A percentile compares a stretch with the other conserved stretches of the same genome.
phyloP scores from a whole-genome alignment of 2,797 vertebrate species.

The Falco columbarius region DNA sequence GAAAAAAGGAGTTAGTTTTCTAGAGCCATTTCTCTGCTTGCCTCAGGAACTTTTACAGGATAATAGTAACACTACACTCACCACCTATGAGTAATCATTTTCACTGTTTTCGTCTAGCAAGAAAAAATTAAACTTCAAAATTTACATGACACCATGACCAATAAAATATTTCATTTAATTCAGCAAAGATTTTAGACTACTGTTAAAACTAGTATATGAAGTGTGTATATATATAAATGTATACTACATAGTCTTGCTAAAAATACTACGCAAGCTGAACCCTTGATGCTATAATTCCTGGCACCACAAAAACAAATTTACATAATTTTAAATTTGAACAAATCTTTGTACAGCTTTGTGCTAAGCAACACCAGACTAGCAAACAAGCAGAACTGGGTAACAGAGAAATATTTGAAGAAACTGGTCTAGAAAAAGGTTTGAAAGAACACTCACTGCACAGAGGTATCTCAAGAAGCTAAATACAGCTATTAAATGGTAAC shows the following conservation, averaged over 20 bases:
- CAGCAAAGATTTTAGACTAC: neutral
- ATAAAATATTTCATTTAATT: constrained; percentile 37
- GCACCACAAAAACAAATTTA: neutral
- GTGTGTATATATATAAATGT: neutral
- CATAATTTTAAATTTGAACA: neutral
- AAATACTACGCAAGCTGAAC: neutral
- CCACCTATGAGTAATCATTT: constrained; percentile 53
- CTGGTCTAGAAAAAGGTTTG: neutral
- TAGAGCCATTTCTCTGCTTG: neutral
- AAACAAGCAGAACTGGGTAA: neutral
- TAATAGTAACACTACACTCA: constrained; percentile 59
- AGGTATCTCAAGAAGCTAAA: neutral
- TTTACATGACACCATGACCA: neutral
- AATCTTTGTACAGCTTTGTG: neutral
- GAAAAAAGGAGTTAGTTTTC: neutral
- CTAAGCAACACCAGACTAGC: neutral
- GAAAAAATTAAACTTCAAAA: neutral
- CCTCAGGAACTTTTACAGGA: neutral
- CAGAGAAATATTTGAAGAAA: neutral
- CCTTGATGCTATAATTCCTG: neutral
- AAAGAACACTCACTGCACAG: neutral
- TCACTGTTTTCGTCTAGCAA: neutral
- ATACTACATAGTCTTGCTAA: neutral
- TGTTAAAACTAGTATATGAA: neutral
- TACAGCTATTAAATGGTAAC: neutral